phyloP scores from a whole-genome alignment of 2,113 vertebrate species.

The Myotis yumanensis region DNA sequence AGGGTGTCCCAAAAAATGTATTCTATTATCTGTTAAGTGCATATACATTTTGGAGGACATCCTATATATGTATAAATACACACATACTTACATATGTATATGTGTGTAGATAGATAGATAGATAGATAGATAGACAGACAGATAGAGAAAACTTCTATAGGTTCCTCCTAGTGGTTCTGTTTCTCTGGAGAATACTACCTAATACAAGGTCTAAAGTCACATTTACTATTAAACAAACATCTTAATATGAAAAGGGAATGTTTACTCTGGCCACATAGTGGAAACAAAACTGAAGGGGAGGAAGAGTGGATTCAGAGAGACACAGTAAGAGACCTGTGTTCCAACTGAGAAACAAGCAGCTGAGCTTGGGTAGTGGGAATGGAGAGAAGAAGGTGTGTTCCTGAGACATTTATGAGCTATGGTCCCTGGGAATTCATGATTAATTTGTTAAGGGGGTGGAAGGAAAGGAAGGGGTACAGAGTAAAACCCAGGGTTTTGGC shows the following conservation, averaged over 20 bases:
- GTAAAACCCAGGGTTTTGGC: not conserved
- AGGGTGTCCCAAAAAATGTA: no score
- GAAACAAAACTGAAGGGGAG: not conserved
- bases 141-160: not conserved
- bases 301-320: not conserved
- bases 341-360: not conserved
- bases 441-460: not conserved
- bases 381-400: not conserved
- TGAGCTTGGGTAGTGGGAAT: not conserved
- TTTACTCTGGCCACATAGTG: not conserved
- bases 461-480: not conserved
- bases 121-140: not conserved
- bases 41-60: no score
- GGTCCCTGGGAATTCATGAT: not conserved
- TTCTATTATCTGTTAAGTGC: no score
- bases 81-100: no score
- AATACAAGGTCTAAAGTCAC: not conserved
- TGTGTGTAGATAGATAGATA: not conserved
- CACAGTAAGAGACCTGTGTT: not conserved
- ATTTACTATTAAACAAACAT: not conserved
- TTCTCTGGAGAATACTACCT: conserved; percentile 10
- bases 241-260: not conserved
- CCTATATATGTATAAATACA: not conserved
- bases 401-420: not conserved
- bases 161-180: not conserved